Base-by-base conservation (phyloP, 2,113 vertebrate species). In the Pongo pygmaeus region DNA sequence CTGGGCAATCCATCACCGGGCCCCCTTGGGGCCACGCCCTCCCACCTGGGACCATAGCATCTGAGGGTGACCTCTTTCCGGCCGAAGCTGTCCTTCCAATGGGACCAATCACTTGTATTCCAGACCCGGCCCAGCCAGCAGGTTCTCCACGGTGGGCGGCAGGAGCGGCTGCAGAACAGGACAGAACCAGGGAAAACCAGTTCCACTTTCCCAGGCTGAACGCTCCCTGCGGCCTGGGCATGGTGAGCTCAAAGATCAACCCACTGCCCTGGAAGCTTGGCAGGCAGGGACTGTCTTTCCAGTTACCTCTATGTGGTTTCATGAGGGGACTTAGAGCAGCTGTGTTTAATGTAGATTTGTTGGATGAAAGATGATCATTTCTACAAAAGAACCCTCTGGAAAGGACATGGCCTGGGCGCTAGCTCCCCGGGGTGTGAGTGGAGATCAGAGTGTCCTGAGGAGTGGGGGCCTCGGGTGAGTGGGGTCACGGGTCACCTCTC, bases 291-390 rank as follows among this genome's bases (percentile, higher is more conserved):
- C 46, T 9, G 8, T 32, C 64, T 30, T 32, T 32, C 35, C 12
- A 50, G 18, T 32, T 1, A 1, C 11, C 59, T n/a, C n/a, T 32
- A 55, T 2, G 7, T 6, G 1, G 64, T 10, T 16, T 46, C 8
- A 7, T 11, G 13, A n/a, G 16, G 0, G 1, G 61, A n/a, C 50
- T 23, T 35, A 23, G 20, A 9, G 23, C 27, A 57, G 23, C 17
- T 27, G 50, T 27, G 25, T 64, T 52, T 3, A 1, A 50, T 22
- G 25, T 8, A 20, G 25, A 50, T 40, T 38, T 38, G 22, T 17
- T 77, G 32, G 16, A 5, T 40, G 8, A 14, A 38, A 27, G 25
- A 20, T 35, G 23, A 20, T 22, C 52, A n/a, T 64, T 64, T 50
- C 10, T 3, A 17, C 8, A 72, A 12, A 64, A 43, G 6, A 46